Evolutionary conservation across 1,140 invertebrate species (phyloP).

Genomic region (Drosophila sp.): DNA sequence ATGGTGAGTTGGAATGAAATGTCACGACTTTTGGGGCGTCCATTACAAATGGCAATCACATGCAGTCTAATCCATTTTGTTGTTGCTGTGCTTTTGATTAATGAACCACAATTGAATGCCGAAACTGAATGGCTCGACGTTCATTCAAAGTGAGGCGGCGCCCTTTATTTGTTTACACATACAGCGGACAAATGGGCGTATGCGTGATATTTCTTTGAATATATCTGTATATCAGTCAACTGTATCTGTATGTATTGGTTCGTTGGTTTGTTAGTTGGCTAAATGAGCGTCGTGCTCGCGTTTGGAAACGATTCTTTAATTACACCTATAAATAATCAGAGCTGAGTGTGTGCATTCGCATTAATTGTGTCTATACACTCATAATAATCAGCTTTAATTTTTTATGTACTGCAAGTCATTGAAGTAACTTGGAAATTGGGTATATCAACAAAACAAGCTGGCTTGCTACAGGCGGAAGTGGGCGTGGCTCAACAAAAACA

Average conservation of each 20-base stretch:
- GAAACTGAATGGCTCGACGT: slow-evolving; percentile 38
- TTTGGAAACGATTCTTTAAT: slow-evolving; percentile 75
- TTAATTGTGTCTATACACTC: slow-evolving; percentile 67
- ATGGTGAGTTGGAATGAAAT: slow-evolving; percentile 54
- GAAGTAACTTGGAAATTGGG: slow-evolving; percentile 57
- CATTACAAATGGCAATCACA: slow-evolving; percentile 62
- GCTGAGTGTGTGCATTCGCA: slow-evolving; percentile 63
- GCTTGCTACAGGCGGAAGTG: slow-evolving; percentile 33
- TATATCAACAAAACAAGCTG: slow-evolving; percentile 33
- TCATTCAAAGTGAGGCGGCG: slow-evolving; percentile 21
- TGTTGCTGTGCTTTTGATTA: slow-evolving; percentile 60
- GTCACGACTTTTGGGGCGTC: slow-evolving; percentile 55
- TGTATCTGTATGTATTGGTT: not conserved
- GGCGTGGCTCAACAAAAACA: slow-evolving; percentile 20
- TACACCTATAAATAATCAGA: slow-evolving; percentile 80
- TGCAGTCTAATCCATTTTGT: slow-evolving; percentile 46
- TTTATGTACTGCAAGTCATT: slow-evolving; percentile 68
- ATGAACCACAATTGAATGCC: slow-evolving; percentile 74
- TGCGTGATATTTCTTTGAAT: slow-evolving; percentile 46
- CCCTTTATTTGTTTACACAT: slow-evolving; percentile 35
- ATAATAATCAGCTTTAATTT: slow-evolving; percentile 62
- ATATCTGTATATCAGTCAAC: slow-evolving; percentile 5
- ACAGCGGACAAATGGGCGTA: slow-evolving; percentile 34
- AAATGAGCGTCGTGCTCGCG: slow-evolving; percentile 29
- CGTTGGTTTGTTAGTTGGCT: slow-evolving; percentile 18